Percentiles rank a stretch among this genome's conserved stretches.
These are phyloP conservation scores for Meteorus sp. DNA, from an alignment of 1,140 invertebrate genomes.

Conservation along the genomic window DNA sequence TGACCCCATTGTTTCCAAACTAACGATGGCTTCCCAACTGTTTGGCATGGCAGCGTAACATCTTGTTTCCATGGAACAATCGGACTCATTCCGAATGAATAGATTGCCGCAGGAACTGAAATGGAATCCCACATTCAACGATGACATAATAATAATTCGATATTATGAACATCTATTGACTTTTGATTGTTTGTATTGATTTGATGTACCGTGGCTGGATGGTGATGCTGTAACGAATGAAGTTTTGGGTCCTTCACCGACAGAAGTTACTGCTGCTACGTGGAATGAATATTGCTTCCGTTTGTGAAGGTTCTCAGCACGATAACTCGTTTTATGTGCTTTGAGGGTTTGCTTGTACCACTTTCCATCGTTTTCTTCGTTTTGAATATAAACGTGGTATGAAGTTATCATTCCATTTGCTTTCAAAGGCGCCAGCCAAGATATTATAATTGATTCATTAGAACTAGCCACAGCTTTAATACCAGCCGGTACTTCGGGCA, in stretches of 20 bases:
- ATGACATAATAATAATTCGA: background rate
- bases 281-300: conserved; percentile 66
- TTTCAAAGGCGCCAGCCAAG: conserved; percentile 69
- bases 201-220: conserved; percentile 69
- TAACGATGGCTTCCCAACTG: conserved; percentile 76
- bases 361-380: conserved; percentile 50
- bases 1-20: conserved; percentile 75
- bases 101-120: conserved; percentile 76
- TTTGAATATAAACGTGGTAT: conserved; percentile 57
- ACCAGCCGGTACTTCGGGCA: conserved; percentile 82
- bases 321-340: conserved; percentile 57
- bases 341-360: conserved; percentile 49
- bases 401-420: conserved; percentile 65
- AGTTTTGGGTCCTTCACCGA: conserved; percentile 80
- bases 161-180: background rate
- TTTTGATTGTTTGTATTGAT: background rate
- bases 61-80: conserved; percentile 85
- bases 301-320: conserved; percentile 58
- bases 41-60: conserved; percentile 75
- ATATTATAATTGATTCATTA: conserved; percentile 80
- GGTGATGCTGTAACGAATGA: conserved; percentile 75
- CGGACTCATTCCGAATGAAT: conserved; percentile 77
- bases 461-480: conserved; percentile 87
- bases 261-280: conserved; percentile 75
- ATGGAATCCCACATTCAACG: background rate